Conservation (phyloP, 2,113 vertebrate genomes). For the Callipepla squamata region DNA sequence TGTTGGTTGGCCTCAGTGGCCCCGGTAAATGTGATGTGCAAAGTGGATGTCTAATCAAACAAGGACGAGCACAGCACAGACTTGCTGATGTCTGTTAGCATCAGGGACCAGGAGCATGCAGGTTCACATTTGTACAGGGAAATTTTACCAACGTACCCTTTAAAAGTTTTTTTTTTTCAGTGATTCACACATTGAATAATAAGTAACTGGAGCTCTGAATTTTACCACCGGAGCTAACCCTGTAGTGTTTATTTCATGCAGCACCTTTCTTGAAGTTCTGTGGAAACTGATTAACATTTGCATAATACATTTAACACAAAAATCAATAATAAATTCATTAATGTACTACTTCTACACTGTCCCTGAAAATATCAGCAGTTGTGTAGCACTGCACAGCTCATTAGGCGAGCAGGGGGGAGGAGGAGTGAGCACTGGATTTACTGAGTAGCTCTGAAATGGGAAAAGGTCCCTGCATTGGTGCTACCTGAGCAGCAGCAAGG, state of each 20-base stretch:
- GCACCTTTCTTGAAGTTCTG: conserved; percentile 51
- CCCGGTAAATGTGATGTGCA: neutral
- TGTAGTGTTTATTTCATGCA: conserved; percentile 52
- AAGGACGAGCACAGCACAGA: neutral
- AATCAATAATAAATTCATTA: conserved; percentile 67
- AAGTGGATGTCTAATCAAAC: neutral
- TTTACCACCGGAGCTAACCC: neutral
- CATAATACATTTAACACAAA: conserved; percentile 66
- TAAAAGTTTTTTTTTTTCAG: conserved; percentile 10
- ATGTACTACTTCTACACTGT: conserved; percentile 32
- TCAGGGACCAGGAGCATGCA: neutral
- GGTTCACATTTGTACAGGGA: conserved; percentile 46
- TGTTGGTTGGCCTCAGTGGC: neutral
- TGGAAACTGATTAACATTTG: conserved; percentile 69
- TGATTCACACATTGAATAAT: conserved; percentile 59
- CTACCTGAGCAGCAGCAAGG: neutral
- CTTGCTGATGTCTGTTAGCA: conserved; percentile 72
- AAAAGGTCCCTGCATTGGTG: conserved; percentile 4
- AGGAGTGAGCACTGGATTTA: neutral
- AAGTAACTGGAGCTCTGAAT: conserved; percentile 50
- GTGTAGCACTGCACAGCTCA: conserved; percentile 33
- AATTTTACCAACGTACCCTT: conserved; percentile 63
- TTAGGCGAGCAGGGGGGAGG: conserved; percentile 22
- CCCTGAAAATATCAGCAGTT: conserved; percentile 37
- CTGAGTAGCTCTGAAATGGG: neutral